phyloP scores from a whole-genome alignment of 2,888 invertebrate genomes.

The Callinectes sapidus region DNA sequence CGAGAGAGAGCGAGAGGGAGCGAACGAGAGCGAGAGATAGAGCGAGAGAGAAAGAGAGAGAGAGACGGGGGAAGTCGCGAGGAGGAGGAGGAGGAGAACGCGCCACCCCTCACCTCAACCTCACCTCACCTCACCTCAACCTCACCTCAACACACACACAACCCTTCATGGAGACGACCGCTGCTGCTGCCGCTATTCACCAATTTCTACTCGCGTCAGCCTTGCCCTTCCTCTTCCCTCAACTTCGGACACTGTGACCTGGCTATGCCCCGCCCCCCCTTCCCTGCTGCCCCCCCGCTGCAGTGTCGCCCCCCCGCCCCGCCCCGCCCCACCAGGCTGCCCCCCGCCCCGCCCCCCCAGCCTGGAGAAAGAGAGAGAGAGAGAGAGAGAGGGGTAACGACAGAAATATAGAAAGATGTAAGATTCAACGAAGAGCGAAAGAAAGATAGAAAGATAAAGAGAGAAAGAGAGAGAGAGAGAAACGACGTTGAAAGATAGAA shows the following conservation, averaged over 20 bases:
- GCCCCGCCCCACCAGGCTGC: not conserved
- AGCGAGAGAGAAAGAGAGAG: not conserved
- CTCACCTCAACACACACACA: not conserved
- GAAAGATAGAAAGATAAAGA: not conserved
- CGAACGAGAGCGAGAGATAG: not conserved
- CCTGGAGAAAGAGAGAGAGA: not conserved
- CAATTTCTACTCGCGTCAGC: not conserved
- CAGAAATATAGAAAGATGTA: too few relatives aligned
- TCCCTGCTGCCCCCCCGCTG: not conserved
- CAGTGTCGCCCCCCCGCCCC: not conserved
- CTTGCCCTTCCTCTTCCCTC: not conserved
- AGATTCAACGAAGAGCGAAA: too few relatives aligned
- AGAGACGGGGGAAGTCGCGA: too few relatives aligned
- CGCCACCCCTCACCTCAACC: too few relatives aligned
- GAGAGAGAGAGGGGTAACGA: not conserved
- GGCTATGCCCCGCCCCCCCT: too few relatives aligned
- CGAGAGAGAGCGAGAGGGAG: conserved; percentile 13
- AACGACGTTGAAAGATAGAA: not conserved
- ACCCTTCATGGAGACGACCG: not conserved
- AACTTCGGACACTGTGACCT: too few relatives aligned
- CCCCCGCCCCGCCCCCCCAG: not conserved
- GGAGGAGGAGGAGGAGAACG: too few relatives aligned
- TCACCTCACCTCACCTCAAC: too few relatives aligned
- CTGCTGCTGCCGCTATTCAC: too few relatives aligned
- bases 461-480: not conserved